Evolutionary conservation across 2,113 vertebrate species (phyloP).

Genomic region (Ploceus nigricollis): DNA sequence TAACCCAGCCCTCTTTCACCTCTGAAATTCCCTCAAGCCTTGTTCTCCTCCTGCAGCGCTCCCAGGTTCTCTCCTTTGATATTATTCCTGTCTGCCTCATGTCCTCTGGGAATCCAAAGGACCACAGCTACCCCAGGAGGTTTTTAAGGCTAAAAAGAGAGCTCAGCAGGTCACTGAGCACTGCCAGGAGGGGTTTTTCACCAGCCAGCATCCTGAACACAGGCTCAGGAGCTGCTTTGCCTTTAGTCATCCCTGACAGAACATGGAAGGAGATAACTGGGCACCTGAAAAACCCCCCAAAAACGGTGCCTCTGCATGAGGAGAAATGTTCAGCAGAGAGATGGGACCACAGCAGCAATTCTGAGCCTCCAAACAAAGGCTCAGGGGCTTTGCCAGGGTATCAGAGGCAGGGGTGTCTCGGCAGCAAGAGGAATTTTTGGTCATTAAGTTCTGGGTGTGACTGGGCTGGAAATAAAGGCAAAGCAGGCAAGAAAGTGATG

Average conservation of each 20-base stretch:
- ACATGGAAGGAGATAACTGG: not conserved
- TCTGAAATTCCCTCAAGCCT: not conserved
- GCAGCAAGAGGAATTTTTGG: not conserved
- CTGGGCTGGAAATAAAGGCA: not conserved
- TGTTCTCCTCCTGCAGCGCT: accelerated
- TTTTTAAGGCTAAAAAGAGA: not conserved
- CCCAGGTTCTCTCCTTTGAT: not conserved
- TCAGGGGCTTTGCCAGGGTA: not conserved
- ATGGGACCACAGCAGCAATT: not conserved
- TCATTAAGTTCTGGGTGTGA: not conserved
- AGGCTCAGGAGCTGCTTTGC: not conserved
- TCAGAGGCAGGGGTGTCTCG: not conserved
- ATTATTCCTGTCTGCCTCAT: not conserved
- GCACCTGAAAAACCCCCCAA: not conserved
- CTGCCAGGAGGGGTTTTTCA: not conserved
- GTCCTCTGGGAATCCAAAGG: not conserved
- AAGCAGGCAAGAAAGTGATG: not conserved
- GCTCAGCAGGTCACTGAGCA: not conserved
- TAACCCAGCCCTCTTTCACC: too few species aligned
- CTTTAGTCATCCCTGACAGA: not conserved
- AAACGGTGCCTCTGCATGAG: not conserved
- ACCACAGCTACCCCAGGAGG: too few species aligned
- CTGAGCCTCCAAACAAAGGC: not conserved
- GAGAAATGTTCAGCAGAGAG: not conserved
- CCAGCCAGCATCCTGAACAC: not conserved